Percentiles rank a stretch among this genome's conserved stretches.
phyloP scores from a whole-genome alignment of 2,797 vertebrate species.

The Macrochelys suwanniensis region DNA sequence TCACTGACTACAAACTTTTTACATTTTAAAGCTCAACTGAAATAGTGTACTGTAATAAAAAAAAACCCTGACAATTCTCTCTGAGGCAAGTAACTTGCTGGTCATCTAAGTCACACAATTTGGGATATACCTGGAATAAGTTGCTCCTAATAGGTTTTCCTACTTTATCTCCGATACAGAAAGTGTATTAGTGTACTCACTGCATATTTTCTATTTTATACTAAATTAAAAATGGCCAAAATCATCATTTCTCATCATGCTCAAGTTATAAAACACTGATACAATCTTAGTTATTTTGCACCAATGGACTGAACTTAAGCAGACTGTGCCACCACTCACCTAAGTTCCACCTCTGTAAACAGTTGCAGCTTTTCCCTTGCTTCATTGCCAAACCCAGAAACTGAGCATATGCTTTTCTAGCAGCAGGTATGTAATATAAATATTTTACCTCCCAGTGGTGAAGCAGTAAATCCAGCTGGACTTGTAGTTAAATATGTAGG shows the following conservation, averaged over 20 bases:
- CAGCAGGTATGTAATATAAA: background rate
- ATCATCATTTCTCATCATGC: background rate
- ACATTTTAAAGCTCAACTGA: background rate
- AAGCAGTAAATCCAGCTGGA: slow-evolving; percentile 87
- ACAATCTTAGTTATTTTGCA: background rate
- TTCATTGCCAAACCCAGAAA: background rate
- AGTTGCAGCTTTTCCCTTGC: background rate
- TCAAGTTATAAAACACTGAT: background rate
- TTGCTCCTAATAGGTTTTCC: background rate
- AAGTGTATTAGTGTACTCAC: background rate
- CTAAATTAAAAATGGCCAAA: background rate
- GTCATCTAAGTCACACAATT: background rate
- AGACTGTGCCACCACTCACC: background rate
- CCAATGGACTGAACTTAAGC: background rate
- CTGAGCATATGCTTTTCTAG: background rate
- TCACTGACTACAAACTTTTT: background rate
- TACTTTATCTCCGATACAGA: background rate
- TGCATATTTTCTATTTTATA: background rate
- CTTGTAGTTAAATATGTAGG: slow-evolving; percentile 86
- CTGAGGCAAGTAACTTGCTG: background rate
- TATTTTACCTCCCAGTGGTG: slow-evolving; percentile 85
- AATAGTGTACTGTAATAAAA: background rate
- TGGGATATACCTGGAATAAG: background rate
- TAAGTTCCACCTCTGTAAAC: background rate
- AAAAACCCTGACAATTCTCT: background rate